phyloP scores from a whole-genome alignment of 1,140 invertebrate species.

The Apis laboriosa region DNA sequence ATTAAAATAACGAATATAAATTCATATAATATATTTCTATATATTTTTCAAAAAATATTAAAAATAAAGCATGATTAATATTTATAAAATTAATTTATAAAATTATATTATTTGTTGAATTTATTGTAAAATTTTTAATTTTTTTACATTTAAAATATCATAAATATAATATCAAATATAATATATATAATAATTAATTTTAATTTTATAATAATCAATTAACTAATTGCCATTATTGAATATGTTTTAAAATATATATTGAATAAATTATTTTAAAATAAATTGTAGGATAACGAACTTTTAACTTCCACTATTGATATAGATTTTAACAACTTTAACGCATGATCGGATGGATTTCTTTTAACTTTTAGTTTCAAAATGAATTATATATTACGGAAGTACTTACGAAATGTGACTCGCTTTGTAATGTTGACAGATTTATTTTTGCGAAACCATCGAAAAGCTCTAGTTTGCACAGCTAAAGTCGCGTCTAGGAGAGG shows the following conservation, averaged over 20 bases:
- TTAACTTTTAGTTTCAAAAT: slow-evolving; percentile 49
- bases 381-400: neutral
- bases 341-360: neutral
- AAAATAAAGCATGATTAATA: neutral
- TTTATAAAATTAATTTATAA: neutral
- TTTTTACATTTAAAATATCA: neutral
- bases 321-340: slow-evolving; percentile 5
- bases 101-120: slow-evolving; percentile 4
- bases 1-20: slow-evolving; percentile 17
- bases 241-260: too few relatives aligned
- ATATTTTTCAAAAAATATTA: neutral
- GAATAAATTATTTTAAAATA: neutral
- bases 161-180: neutral
- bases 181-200: neutral
- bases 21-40: neutral
- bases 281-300: slow-evolving; percentile 15
- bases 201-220: neutral
- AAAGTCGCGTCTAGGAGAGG: slow-evolving; percentile 73
- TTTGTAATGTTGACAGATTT: slow-evolving; percentile 61
- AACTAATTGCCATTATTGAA: neutral
- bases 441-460: slow-evolving; percentile 71
- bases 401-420: slow-evolving; percentile 72
- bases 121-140: neutral
- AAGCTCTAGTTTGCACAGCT: slow-evolving; percentile 66
- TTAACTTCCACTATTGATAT: neutral